These are phyloP conservation scores for Villa cingulata DNA, from an alignment of 2,888 invertebrate genomes.

Conservation along the genomic window DNA sequence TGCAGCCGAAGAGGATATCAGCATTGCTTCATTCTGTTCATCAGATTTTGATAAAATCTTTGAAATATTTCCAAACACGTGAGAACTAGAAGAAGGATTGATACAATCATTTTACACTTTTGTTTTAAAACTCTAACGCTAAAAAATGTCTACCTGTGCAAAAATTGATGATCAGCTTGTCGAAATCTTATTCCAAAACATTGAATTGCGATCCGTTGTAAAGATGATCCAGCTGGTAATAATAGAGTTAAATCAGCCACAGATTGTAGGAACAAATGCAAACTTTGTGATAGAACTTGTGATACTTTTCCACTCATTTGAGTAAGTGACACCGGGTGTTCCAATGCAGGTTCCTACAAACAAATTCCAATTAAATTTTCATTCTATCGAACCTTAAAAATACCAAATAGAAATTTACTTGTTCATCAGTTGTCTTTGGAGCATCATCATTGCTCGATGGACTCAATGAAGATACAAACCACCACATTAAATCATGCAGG, in stretches of 20 bases:
- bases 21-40: constrained; percentile 47
- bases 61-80: constrained; percentile 91
- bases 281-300: constrained; percentile 54
- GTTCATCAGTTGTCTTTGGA: constrained; percentile 25
- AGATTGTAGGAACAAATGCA: constrained; percentile 79
- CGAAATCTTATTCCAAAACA: constrained; percentile 89
- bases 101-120: no score
- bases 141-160: constrained; percentile 52
- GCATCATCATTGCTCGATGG: constrained; percentile 40
- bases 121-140: neutral
- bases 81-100: constrained; percentile 44
- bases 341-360: constrained; percentile 38
- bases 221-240: constrained; percentile 71
- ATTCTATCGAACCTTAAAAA: no score
- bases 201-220: constrained; percentile 82
- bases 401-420: constrained; percentile 19
- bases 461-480: constrained; percentile 79
- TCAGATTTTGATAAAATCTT: constrained; percentile 88
- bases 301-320: constrained; percentile 58
- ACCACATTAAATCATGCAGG: constrained; percentile 92
- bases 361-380: neutral
- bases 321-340: constrained; percentile 69
- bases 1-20: constrained; percentile 27
- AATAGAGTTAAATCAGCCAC: constrained; percentile 84
- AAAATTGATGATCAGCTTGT: constrained; percentile 76